phyloP scores from a whole-genome alignment of 2,888 invertebrate species.

The Acrobeloides nanus region DNA sequence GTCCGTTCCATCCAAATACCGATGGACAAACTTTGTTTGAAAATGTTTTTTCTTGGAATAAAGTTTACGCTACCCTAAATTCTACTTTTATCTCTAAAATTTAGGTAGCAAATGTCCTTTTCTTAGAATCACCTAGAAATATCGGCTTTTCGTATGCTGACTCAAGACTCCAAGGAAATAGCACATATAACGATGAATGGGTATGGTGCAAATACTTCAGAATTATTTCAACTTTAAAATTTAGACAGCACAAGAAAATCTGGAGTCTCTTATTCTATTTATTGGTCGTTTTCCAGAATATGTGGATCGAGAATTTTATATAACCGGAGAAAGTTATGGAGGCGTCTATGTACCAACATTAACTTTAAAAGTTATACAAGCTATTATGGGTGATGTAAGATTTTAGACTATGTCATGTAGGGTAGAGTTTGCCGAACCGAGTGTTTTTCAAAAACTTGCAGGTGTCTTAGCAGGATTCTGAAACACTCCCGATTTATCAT shows the following conservation, averaged over 20 bases:
- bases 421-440: too few relatives aligned
- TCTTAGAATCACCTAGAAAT: slow-evolving; percentile 59
- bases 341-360: slow-evolving; percentile 26
- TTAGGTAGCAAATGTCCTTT: slow-evolving; percentile 58
- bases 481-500: too few relatives aligned
- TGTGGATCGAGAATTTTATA: slow-evolving; percentile 55
- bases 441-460: too few relatives aligned
- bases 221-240: slow-evolving; percentile 26
- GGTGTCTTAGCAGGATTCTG: too few relatives aligned
- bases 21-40: slow-evolving; percentile 45
- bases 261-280: slow-evolving; percentile 56
- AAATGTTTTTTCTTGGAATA: slow-evolving; percentile 53
- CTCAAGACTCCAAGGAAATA: slow-evolving; percentile 15
- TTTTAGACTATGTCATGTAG: too few relatives aligned
- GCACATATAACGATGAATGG: slow-evolving; percentile 51
- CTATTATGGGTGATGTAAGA: too few relatives aligned
- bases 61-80: too few relatives aligned
- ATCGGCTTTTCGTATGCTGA: slow-evolving; percentile 59
- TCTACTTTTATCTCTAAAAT: too few relatives aligned
- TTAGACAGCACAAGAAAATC: slow-evolving; percentile 57
- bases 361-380: too few relatives aligned
- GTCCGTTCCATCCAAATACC: slow-evolving; percentile 54
- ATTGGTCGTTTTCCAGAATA: slow-evolving; percentile 57
- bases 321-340: slow-evolving; percentile 54
- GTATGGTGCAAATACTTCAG: slow-evolving; percentile 55